Base-by-base conservation (phyloP, 2,888 invertebrate species). In the Litoditis marina region DNA sequence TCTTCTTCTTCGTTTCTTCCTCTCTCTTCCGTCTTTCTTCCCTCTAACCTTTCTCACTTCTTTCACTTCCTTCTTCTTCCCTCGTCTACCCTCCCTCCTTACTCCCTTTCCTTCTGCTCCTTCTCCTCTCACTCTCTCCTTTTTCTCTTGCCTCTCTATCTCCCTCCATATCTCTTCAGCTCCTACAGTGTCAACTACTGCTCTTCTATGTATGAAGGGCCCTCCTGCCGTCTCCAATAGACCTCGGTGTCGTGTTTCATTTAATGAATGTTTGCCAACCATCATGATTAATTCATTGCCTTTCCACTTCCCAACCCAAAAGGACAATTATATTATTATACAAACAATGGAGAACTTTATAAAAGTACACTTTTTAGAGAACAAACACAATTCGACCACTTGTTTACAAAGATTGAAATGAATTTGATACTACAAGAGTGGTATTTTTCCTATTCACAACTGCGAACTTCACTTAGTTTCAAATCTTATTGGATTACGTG, bases 231-330 rank as follows among this genome's bases (percentile, higher is more conserved):
- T 22, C 32, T 49, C 49, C 57, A 49, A 57, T 57, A 47, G 57
- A 47, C 32, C 47, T 47, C 32, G 19, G 57, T 31, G 49, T 57
- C 57, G 57, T 32, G 57, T 57, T 57, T 46, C 57, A 46, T 46
- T 57, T 50, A 50, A 52, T 55, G 59, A 59, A 59, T 59, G 59
- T 59, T 59, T 59, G 59, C 59, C 25, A 50, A 57, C 59, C 36
- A 59, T 57, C 39, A 59, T 51, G 59, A 59, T 59, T 59, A 59
- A 59, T 59, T 57, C 57, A 57, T 47, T 32, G 57, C 11, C 49
- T 2, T 8, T 3, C 28, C n/a, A n/a, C n/a, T n/a, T n/a, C n/a
- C n/a, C n/a, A n/a, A n/a, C n/a, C n/a, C n/a, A n/a, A n/a, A n/a
- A n/a, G n/a, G n/a, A n/a, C n/a, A n/a, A n/a, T n/a, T n/a, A n/a